Conservation (phyloP, 2,113 vertebrate species). For the Zingel zingel region DNA sequence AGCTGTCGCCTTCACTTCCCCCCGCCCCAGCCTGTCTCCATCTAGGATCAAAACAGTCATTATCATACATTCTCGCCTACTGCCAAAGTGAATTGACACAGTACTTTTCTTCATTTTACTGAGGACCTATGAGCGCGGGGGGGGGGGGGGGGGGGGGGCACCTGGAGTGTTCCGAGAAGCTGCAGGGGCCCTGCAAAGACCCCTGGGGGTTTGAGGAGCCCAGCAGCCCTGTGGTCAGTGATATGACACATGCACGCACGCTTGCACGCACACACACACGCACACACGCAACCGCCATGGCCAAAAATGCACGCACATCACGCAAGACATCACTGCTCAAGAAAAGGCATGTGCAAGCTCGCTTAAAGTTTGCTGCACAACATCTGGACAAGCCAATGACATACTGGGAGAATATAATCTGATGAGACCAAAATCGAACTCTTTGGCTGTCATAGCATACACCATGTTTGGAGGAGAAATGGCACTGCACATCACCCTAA, state of each 20-base stretch:
- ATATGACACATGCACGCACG: neutral
- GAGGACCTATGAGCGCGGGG: conserved; percentile 8
- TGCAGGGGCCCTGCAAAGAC: neutral
- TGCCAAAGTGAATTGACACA: conserved; percentile 43
- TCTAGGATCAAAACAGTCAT: conserved; percentile 74
- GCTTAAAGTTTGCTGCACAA: too few species aligned
- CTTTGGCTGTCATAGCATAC: too few species aligned
- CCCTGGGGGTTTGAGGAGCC: neutral
- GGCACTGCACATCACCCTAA: too few species aligned
- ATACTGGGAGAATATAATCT: too few species aligned
- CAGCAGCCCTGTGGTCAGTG: neutral
- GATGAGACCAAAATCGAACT: too few species aligned
- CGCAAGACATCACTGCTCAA: too few species aligned
- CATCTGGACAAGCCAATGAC: too few species aligned
- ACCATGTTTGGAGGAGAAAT: too few species aligned
- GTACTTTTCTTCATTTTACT: conserved; percentile 29
- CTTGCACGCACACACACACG: too few species aligned
- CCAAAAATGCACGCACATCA: too few species aligned
- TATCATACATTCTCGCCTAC: conserved; percentile 50
- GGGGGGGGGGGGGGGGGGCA: conserved; percentile 10
- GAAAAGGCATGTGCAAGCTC: too few species aligned
- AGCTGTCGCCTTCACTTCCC: conserved; percentile 63
- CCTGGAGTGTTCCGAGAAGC: neutral
- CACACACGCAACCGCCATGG: too few species aligned
- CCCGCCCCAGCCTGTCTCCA: conserved; percentile 58